Conservation (phyloP, 2,888 invertebrate species). For the Ormia ochracea region DNA sequence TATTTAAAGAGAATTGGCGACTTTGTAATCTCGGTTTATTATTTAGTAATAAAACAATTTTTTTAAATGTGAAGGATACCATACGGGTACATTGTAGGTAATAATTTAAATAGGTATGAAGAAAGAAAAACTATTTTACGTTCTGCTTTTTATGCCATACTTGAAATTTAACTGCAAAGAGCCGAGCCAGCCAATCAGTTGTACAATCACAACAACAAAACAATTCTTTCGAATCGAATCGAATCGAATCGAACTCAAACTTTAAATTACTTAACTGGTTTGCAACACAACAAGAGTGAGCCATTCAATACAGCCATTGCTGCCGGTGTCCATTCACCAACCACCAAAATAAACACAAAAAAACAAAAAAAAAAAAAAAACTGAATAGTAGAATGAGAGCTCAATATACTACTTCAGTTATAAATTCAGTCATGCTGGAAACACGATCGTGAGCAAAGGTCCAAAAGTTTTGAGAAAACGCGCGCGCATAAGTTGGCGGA, state of each 20-base stretch:
- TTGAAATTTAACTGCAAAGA: neutral
- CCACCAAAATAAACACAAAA: conserved; percentile 21
- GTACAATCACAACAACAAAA: neutral
- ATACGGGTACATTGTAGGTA: too few relatives aligned
- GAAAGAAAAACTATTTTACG: neutral
- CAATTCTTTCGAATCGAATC: conserved; percentile 32
- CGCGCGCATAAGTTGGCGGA: conserved; percentile 38
- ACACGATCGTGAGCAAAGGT: conserved; percentile 60
- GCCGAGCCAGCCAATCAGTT: neutral
- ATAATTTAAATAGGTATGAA: too few relatives aligned
- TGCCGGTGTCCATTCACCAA: conserved; percentile 28
- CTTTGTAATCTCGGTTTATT: too few relatives aligned
- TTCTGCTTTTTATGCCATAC: neutral
- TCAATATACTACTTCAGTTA: conserved; percentile 26
- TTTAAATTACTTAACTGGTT: conserved; percentile 32
- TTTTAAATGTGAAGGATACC: too few relatives aligned
- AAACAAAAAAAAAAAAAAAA: too few relatives aligned
- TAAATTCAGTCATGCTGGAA: conserved; percentile 57
- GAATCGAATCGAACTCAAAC: conserved; percentile 50
- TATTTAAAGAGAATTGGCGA: too few relatives aligned
- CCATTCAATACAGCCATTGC: conserved; percentile 6
- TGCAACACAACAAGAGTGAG: conserved; percentile 16
- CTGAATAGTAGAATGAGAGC: conserved; percentile 12
- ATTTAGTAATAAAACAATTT: too few relatives aligned
- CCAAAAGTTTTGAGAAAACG: neutral